Evolutionary conservation across 2,113 vertebrate species (phyloP), one percentile per base, ranked within the genome.

Genomic region (Phalacrocorax carbo): DNA sequence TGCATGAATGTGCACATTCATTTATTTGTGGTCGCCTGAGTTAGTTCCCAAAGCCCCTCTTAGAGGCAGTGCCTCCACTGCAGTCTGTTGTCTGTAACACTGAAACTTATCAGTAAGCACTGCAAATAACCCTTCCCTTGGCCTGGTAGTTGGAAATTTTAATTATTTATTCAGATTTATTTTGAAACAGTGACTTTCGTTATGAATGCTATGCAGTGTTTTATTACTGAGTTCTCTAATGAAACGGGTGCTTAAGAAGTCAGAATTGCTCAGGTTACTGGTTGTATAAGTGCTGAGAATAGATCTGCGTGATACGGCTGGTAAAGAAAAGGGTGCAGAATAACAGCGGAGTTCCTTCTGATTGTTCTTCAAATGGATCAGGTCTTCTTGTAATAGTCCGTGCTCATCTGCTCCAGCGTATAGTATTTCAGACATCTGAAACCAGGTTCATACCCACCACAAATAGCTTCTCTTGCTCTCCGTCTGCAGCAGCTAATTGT

Each of bases 261-360:
- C 89, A 82, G 95, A 94, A 80, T 93, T 66, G 81, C 95, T 96
- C 94, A 90, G 75, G 82, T 93, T 96, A 86, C 94, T 77, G 62
- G 13, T 16, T 66, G 81, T 48, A 36, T 93, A 90, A 94, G 73
- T 91, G 89, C 60, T 77, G 75, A 82, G 91, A 70, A 42, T 34
- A 79, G 73, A 90, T 60, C 88, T 87, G 82, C 49, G 27, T 82
- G 93, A 65, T 91, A 76, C 0, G 4, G 81, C 69, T 54, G 3
- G 65, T 69, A 80, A 92, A 94, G 73, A 82, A 96, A 82, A 87
- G 90, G 83, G 88, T 94, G 83, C 94, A 94, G 88, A 79, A 68
- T 94, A 95, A 94, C 96, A 96, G 72, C 82, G 81, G 95, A 75
- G 91, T 49, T 93, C 61, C 64, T 92, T 82, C 79, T 65, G 83